Evolutionary conservation across 2,888 invertebrate species (phyloP).

Genomic region (Julus scanicus): DNA sequence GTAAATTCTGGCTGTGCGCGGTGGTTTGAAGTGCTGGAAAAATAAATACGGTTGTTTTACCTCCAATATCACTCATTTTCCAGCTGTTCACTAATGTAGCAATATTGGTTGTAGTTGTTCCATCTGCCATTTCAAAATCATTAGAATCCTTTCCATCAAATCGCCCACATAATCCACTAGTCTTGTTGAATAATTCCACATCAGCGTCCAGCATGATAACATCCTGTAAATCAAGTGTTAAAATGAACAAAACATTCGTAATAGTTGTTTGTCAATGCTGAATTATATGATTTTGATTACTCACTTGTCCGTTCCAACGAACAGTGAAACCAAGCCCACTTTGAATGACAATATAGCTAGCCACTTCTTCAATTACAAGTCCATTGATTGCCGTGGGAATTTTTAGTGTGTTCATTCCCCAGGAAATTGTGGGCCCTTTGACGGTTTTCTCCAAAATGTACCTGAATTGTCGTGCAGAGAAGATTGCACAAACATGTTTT

Average conservation of each 20-base stretch:
- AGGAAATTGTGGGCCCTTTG: slow-evolving; percentile 71
- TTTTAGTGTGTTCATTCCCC: slow-evolving; percentile 71
- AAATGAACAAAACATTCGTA: slow-evolving; percentile 46
- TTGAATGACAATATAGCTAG: slow-evolving; percentile 76
- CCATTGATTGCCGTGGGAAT: slow-evolving; percentile 81
- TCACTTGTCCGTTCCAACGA: slow-evolving; percentile 82
- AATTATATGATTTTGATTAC: slow-evolving; percentile 55
- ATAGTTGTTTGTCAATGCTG: slow-evolving; percentile 59
- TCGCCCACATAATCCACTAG: slow-evolving; percentile 84
- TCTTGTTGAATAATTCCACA: slow-evolving; percentile 79
- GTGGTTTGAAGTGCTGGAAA: too few relatives aligned
- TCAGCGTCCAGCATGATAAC: slow-evolving; percentile 76
- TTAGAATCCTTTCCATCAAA: slow-evolving; percentile 77
- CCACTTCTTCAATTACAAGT: slow-evolving; percentile 77
- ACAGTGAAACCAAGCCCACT: slow-evolving; percentile 70
- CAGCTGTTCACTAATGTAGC: slow-evolving; percentile 64
- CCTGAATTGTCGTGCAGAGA: slow-evolving; percentile 43
- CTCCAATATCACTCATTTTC: slow-evolving; percentile 63
- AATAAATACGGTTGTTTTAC: slow-evolving; percentile 54
- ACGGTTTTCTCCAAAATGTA: slow-evolving; percentile 54
- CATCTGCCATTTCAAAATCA: slow-evolving; percentile 76
- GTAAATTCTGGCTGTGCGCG: too few relatives aligned
- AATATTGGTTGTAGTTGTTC: slow-evolving; percentile 68
- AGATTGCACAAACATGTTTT: background rate
- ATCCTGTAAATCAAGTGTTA: slow-evolving; percentile 67